A percentile compares a stretch with the other conserved stretches of the same genome.
Conservation (phyloP, 2,113 vertebrate species). For the Callipepla californica region DNA sequence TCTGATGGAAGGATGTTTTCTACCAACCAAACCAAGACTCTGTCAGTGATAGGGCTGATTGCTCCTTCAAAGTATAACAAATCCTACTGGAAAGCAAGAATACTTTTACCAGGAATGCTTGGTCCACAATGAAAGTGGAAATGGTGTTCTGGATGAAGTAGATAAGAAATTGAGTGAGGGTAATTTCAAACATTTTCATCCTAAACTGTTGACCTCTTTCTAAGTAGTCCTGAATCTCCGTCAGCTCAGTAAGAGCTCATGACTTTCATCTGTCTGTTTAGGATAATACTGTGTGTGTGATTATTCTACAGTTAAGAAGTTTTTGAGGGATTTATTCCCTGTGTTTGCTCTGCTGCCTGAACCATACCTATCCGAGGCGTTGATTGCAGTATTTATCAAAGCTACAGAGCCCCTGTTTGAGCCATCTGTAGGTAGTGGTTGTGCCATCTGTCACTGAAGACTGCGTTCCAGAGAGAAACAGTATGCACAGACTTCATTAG, state of each 20-base stretch:
- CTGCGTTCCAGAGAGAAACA: conserved; percentile 48
- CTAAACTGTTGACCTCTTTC: conserved; percentile 25
- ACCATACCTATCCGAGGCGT: conserved; percentile 64
- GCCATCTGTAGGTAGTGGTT: conserved; percentile 67
- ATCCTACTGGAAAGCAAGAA: conserved; percentile 34
- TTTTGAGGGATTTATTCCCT: conserved; percentile 44
- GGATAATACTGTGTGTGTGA: not conserved
- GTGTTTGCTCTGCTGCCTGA: conserved; percentile 32
- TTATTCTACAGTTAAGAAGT: conserved; percentile 27
- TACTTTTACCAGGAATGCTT: not conserved
- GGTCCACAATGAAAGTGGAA: conserved; percentile 40
- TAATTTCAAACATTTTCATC: conserved; percentile 24
- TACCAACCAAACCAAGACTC: not conserved
- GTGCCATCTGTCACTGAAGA: conserved; percentile 62
- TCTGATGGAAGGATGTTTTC: conserved; percentile 27
- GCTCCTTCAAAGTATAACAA: conserved; percentile 20
- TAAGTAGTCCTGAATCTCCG: conserved; percentile 33
- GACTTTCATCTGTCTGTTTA: conserved; percentile 37
- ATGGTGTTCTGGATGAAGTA: conserved; percentile 55
- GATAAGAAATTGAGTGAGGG: conserved; percentile 38
- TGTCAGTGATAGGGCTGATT: conserved; percentile 18
- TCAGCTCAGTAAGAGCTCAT: conserved; percentile 3
- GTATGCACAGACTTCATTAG: conserved; percentile 21
- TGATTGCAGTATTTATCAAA: conserved; percentile 74
- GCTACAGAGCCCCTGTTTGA: conserved; percentile 57